phyloP scores from a whole-genome alignment of 2,113 vertebrate species.

The Callorhinus ursinus region DNA sequence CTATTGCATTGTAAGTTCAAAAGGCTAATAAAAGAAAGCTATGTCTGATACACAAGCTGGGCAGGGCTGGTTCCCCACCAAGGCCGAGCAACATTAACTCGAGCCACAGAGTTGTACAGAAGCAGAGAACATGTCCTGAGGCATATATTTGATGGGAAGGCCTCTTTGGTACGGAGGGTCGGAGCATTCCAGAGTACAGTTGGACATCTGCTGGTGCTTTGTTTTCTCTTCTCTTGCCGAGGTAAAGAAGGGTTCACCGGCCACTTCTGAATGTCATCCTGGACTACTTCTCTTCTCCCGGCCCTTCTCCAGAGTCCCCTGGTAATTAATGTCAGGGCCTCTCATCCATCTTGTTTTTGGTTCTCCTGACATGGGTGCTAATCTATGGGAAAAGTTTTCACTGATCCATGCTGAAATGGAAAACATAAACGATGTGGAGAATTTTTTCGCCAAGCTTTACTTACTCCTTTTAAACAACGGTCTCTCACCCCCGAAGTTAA shows the following conservation, averaged over 20 bases:
- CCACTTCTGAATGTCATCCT: background rate
- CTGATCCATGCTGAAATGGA: background rate
- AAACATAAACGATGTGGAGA: background rate
- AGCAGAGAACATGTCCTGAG: background rate
- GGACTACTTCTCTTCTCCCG: background rate
- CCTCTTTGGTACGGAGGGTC: background rate
- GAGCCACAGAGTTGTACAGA: background rate
- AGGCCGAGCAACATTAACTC: background rate
- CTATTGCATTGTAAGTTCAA: conserved; percentile 60
- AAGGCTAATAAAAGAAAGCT: conserved; percentile 75
- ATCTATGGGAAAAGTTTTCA: background rate
- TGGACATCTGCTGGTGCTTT: background rate
- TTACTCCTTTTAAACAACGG: background rate
- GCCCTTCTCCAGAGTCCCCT: background rate
- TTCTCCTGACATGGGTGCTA: background rate
- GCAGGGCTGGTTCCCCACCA: conserved; percentile 36
- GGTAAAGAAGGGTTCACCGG: background rate
- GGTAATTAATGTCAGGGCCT: background rate
- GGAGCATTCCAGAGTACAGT: background rate
- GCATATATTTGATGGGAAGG: accelerated
- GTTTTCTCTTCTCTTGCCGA: background rate
- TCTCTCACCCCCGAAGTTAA: background rate
- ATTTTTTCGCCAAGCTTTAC: background rate
- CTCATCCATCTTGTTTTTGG: background rate
- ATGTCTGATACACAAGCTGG: conserved; percentile 47